These are phyloP conservation scores for Ranitomeya variabilis DNA, from an alignment of 2,113 vertebrate genomes.

Conservation along the genomic window DNA sequence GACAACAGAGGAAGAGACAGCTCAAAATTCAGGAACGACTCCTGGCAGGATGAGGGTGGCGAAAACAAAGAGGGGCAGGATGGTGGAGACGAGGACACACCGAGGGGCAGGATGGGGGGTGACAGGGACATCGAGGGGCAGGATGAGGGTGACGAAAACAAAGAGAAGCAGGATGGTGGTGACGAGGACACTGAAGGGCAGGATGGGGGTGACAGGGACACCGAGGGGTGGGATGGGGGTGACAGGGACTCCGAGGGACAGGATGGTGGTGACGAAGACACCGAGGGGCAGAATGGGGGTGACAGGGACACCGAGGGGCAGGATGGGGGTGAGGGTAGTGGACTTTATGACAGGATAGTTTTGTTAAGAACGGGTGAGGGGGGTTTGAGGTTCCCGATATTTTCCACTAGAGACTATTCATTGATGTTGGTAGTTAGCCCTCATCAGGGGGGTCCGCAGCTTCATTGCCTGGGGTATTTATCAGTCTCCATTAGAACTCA, in stretches of 20 bases:
- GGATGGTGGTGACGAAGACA: neutral
- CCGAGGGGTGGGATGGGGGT: neutral
- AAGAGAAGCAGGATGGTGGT: neutral
- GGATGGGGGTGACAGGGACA: neutral
- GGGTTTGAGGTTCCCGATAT: neutral
- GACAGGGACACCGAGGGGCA: neutral
- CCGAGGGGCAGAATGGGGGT: neutral
- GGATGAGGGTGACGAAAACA: neutral
- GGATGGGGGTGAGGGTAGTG: neutral
- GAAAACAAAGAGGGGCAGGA: neutral
- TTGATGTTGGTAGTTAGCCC: slow-evolving; percentile 10
- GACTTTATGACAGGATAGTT: neutral
- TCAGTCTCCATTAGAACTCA: slow-evolving; percentile 31
- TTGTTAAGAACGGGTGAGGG: neutral
- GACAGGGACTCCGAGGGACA: neutral
- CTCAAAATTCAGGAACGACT: neutral
- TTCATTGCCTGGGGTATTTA: neutral
- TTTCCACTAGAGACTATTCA: neutral
- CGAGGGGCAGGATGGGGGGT: neutral
- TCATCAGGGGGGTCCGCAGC: neutral
- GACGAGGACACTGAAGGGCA: neutral
- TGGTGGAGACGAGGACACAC: neutral
- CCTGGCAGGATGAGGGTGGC: neutral
- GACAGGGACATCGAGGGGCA: neutral
- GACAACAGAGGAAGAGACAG: slow-evolving; percentile 32